These are phyloP conservation scores for Ctenopoma kingsleyae DNA, from an alignment of 2,797 vertebrate genomes.

Conservation along the genomic window DNA sequence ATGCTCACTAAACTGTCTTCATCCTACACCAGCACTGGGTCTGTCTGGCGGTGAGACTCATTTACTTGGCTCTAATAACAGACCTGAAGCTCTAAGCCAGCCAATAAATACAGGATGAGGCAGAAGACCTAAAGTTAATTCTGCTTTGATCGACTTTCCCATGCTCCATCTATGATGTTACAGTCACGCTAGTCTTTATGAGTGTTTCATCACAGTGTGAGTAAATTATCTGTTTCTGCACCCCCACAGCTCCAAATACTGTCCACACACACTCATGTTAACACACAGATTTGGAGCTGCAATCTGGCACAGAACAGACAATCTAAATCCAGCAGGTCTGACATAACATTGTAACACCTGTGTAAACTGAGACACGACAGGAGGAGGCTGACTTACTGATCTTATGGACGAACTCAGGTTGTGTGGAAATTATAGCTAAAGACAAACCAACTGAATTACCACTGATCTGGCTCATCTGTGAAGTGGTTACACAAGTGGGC, in stretches of 20 bases:
- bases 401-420: constrained; percentile 2
- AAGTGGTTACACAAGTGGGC: constrained; percentile 13
- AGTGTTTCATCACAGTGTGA: constrained; percentile 18
- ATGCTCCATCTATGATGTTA: constrained; percentile 20
- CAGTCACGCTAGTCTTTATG: constrained; percentile 7
- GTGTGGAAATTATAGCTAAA: constrained; percentile 7
- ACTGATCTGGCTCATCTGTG: constrained; percentile 33
- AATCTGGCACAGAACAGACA: constrained; percentile 28
- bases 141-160: constrained; percentile 56
- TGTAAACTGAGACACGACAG: constrained; percentile 58
- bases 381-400: constrained; percentile 31
- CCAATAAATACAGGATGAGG: constrained; percentile 47
- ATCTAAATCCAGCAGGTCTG: constrained; percentile 55
- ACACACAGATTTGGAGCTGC: constrained; percentile 27
- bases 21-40: constrained; percentile 15
- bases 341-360: constrained; percentile 70
- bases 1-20: constrained; percentile 57
- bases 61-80: constrained; percentile 57
- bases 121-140: constrained; percentile 45
- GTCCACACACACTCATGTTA: not conserved
- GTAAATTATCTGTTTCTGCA: constrained; percentile 29
- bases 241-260: constrained; percentile 22
- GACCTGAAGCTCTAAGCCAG: constrained; percentile 42
- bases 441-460: constrained; percentile 22
- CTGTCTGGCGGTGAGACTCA: constrained; percentile 40